Percentiles rank a stretch among this genome's conserved stretches.
These are phyloP conservation scores for Ectemnius lituratus DNA, from an alignment of 2,888 invertebrate species.

Conservation along the genomic window DNA sequence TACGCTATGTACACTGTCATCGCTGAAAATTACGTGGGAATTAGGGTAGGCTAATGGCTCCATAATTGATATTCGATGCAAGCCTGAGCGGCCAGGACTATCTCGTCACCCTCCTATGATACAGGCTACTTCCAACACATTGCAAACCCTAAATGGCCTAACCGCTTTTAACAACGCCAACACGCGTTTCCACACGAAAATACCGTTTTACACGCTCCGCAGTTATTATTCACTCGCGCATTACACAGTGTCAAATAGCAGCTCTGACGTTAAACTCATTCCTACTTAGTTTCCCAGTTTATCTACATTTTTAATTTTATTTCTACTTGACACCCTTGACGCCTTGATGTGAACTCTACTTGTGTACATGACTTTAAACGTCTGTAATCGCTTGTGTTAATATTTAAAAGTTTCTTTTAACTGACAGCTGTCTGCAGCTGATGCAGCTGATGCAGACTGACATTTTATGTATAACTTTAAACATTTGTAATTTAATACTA, in stretches of 20 bases:
- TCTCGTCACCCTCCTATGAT: slow-evolving; percentile 30
- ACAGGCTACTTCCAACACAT: slow-evolving; percentile 47
- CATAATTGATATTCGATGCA: slow-evolving; percentile 64
- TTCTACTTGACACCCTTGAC: no score
- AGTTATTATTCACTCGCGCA: no score
- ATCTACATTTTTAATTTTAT: no score
- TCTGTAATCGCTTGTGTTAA: no score
- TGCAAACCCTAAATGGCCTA: slow-evolving; percentile 35
- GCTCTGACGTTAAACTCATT: not conserved
- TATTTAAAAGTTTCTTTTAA: no score
- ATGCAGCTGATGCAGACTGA: no score
- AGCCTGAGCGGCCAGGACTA: slow-evolving; percentile 26
- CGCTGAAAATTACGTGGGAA: slow-evolving; percentile 60
- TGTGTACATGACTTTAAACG: no score
- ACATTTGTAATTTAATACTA: no score
- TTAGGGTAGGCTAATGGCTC: slow-evolving; percentile 53
- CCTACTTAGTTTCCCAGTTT: not conserved
- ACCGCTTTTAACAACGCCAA: slow-evolving; percentile 39
- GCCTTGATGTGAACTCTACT: no score
- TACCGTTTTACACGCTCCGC: not conserved
- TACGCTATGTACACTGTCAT: slow-evolving; percentile 45
- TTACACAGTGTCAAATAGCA: no score
- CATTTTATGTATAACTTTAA: no score
- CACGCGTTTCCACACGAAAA: slow-evolving; percentile 20
- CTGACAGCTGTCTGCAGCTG: no score